Evolutionary conservation across 2,797 vertebrate genomes (phyloP).

Genomic region (Myioborus melanocephalus): DNA sequence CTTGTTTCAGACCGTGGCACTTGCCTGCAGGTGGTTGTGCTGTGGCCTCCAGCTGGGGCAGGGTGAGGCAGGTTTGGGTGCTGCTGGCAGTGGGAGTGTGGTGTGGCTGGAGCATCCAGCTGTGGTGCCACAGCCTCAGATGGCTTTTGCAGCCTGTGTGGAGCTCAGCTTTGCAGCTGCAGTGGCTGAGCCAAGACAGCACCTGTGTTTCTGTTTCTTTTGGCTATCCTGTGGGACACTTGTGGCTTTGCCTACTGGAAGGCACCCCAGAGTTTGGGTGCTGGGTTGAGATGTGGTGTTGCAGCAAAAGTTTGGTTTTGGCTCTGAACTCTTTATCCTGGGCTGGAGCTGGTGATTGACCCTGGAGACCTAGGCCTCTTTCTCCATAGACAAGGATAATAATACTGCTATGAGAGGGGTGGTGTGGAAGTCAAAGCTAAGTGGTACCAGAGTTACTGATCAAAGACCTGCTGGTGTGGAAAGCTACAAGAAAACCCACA

Average conservation of each 20-base stretch:
- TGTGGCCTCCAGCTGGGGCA: background rate
- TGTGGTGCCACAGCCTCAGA: background rate
- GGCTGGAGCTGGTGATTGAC: background rate
- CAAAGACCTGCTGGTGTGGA: background rate
- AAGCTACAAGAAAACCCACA: background rate
- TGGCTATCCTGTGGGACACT: background rate
- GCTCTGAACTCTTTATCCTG: background rate
- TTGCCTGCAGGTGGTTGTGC: no score
- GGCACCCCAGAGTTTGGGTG: rapidly evolving
- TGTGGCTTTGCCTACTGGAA: background rate
- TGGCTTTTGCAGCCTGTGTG: background rate
- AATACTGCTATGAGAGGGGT: background rate
- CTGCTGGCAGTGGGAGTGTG: background rate
- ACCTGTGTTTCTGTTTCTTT: conserved; percentile 5
- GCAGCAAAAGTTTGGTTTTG: background rate
- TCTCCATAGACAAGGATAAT: background rate
- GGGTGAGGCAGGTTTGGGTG: background rate
- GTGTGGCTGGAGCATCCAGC: background rate
- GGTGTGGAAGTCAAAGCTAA: background rate
- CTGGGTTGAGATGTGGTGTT: background rate
- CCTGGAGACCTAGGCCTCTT: background rate
- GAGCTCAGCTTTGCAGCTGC: background rate
- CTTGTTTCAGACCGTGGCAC: background rate
- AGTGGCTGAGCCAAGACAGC: background rate
- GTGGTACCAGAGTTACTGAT: background rate